These are phyloP conservation scores for Charanyca ferruginea DNA, from an alignment of 2,888 invertebrate genomes.

Conservation along the genomic window DNA sequence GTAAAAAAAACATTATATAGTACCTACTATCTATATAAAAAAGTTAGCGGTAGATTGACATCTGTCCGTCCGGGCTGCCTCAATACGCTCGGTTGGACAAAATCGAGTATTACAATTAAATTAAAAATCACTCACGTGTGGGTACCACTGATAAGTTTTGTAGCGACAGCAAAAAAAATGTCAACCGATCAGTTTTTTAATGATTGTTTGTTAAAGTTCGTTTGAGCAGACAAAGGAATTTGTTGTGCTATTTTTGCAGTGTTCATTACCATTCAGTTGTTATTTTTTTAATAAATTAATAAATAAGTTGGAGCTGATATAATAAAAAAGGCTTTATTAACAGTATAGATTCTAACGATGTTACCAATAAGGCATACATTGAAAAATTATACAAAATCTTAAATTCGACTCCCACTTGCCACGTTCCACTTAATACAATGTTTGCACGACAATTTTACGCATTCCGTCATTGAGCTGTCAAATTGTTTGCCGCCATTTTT, in stretches of 20 bases:
- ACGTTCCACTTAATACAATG: conserved; percentile 40
- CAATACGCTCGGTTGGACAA: conserved; percentile 85
- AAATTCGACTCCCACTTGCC: conserved; percentile 35
- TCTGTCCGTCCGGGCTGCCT: conserved; percentile 82
- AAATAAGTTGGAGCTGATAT: background rate
- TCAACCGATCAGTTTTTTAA: conserved; percentile 30
- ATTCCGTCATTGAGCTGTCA: conserved; percentile 60
- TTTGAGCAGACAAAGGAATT: conserved; percentile 21
- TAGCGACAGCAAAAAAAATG: conserved; percentile 75
- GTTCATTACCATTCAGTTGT: conserved; percentile 14
- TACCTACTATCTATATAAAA: conserved; percentile 68
- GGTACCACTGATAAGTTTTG: conserved; percentile 79
- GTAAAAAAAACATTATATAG: conserved; percentile 62
- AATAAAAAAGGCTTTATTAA: conserved; percentile 4
- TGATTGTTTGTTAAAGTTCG: conserved; percentile 33
- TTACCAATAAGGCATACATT: background rate
- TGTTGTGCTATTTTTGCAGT: background rate
- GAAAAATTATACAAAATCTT: conserved; percentile 25
- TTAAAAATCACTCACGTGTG: conserved; percentile 88
- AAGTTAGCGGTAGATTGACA: conserved; percentile 85
- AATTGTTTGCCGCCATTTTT: conserved; percentile 58
- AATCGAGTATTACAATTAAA: conserved; percentile 91
- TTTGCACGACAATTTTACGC: conserved; percentile 60
- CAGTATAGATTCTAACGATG: background rate
- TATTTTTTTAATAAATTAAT: background rate